These are phyloP conservation scores for Blastobasis adustella DNA, from an alignment of 2,888 invertebrate species.

Conservation along the genomic window DNA sequence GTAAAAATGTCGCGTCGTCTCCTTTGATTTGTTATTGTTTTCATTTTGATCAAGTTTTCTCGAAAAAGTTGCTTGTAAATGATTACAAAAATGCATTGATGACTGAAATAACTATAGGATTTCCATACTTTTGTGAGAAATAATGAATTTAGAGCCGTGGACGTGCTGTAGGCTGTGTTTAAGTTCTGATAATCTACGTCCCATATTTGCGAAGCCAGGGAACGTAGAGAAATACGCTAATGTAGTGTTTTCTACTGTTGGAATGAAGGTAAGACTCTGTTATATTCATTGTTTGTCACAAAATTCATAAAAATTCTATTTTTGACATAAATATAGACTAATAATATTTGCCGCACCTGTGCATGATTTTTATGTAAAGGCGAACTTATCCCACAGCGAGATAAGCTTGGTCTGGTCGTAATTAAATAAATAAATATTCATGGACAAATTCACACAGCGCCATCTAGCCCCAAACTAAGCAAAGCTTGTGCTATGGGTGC, in stretches of 20 bases:
- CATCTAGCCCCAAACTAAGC: too few relatives aligned
- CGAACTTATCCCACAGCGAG: not conserved
- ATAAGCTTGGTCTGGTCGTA: not conserved
- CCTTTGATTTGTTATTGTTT: too few relatives aligned
- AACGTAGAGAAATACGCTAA: constrained; percentile 43
- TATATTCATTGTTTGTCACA: constrained; percentile 12
- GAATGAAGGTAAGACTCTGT: constrained; percentile 36
- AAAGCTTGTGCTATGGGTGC: too few relatives aligned
- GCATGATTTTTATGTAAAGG: too few relatives aligned
- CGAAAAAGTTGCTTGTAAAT: too few relatives aligned
- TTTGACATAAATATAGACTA: not conserved
- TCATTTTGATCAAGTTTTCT: too few relatives aligned
- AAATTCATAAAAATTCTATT: not conserved
- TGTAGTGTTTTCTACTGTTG: constrained; percentile 33
- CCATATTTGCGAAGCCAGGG: constrained; percentile 37
- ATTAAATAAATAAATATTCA: not conserved
- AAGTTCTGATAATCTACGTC: constrained; percentile 30
- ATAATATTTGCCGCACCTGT: not conserved
- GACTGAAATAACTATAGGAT: too few relatives aligned
- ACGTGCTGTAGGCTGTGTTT: constrained; percentile 53
- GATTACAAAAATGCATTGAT: too few relatives aligned
- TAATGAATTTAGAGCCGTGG: constrained; percentile 14
- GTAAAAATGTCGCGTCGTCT: too few relatives aligned
- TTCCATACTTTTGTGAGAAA: too few relatives aligned
- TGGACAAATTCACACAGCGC: too few relatives aligned